Conservation (phyloP, 2,888 invertebrate genomes). For the Isoperla grammatica region DNA sequence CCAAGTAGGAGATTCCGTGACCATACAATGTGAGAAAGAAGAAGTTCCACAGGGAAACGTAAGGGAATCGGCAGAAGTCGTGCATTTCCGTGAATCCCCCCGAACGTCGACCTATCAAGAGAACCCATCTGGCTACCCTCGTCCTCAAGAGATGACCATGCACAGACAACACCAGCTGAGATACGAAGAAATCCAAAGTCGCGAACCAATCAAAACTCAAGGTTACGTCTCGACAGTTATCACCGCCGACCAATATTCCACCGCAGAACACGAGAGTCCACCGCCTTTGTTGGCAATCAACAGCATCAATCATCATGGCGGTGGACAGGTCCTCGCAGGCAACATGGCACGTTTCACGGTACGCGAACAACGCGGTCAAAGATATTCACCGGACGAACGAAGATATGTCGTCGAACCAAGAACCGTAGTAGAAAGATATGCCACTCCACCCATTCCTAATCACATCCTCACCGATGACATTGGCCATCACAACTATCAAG, state of each 20-base stretch:
- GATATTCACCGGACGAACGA: slow-evolving; percentile 7
- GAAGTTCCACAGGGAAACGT: too few species aligned
- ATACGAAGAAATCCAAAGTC: slow-evolving; percentile 32
- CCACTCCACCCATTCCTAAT: background rate
- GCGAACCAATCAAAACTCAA: too few species aligned
- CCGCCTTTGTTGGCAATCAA: slow-evolving; percentile 23
- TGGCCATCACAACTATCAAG: slow-evolving; percentile 20
- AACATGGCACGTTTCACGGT: background rate
- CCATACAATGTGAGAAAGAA: too few species aligned
- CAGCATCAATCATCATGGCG: slow-evolving; percentile 15
- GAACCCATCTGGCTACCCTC: too few species aligned
- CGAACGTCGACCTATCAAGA: too few species aligned
- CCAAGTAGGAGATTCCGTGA: too few species aligned
- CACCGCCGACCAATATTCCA: background rate
- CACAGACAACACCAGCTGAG: too few species aligned
- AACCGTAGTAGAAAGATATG: background rate
- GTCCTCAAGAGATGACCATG: too few species aligned
- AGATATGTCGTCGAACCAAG: background rate
- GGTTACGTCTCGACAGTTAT: slow-evolving; percentile 6
- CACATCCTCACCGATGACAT: slow-evolving; percentile 14
- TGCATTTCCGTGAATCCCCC: too few species aligned
- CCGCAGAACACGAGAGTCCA: slow-evolving; percentile 21
- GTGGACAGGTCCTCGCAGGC: background rate
- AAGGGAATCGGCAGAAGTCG: too few species aligned
- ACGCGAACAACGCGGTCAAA: background rate